Evolutionary conservation across 2,888 invertebrate genomes (phyloP).

Genomic region (Ceramica pisi): DNA sequence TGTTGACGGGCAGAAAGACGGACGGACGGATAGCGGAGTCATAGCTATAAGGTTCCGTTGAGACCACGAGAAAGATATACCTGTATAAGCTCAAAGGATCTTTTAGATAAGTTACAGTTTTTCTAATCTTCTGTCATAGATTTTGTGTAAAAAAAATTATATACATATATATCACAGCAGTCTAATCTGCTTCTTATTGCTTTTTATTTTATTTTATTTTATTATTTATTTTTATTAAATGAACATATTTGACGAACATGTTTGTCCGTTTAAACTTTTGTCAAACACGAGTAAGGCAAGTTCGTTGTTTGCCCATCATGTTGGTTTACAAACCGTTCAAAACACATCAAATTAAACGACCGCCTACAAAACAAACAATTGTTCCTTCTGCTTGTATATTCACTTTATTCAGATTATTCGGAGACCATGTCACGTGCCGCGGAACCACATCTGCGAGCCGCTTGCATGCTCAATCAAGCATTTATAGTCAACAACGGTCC

Average conservation of each 20-base stretch:
- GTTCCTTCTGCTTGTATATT: slow-evolving; percentile 29
- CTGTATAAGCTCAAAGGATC: background rate
- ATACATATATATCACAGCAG: background rate
- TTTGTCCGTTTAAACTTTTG: slow-evolving; percentile 9
- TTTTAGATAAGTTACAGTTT: too few species aligned
- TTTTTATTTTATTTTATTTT: too few species aligned
- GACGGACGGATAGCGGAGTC: too few species aligned
- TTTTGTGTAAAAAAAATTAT: too few species aligned
- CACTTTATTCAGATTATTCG: slow-evolving; percentile 37
- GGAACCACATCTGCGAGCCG: slow-evolving; percentile 54
- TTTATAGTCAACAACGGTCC: slow-evolving; percentile 59
- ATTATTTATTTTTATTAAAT: too few species aligned
- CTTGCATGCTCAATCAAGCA: slow-evolving; percentile 63
- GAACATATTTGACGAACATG: slow-evolving; percentile 4
- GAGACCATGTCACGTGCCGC: slow-evolving; percentile 56
- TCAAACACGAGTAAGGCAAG: slow-evolving; percentile 22
- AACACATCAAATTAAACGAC: slow-evolving; percentile 33
- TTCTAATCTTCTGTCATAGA: too few species aligned
- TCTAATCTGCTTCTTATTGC: too few species aligned
- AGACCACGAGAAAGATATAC: background rate
- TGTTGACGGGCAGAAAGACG: too few species aligned
- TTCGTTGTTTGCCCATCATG: slow-evolving; percentile 26
- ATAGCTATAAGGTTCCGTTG: too few species aligned
- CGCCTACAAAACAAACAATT: slow-evolving; percentile 23
- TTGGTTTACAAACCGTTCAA: slow-evolving; percentile 30